Percentiles rank a stretch among this genome's conserved stretches.
These are phyloP conservation scores for Psylliodes chrysocephalus DNA, from an alignment of 2,888 invertebrate genomes.

Conservation along the genomic window DNA sequence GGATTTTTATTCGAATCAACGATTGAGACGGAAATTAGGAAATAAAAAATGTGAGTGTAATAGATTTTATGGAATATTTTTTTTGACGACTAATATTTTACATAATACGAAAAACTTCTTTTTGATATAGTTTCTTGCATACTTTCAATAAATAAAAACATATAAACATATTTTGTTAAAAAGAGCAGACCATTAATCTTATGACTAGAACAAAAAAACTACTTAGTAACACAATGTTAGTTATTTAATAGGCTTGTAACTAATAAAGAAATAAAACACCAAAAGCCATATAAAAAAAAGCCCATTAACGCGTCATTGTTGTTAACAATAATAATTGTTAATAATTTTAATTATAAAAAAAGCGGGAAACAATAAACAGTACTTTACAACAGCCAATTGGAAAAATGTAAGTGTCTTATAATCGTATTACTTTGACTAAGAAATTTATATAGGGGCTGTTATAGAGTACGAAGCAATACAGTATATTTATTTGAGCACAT, in stretches of 20 bases:
- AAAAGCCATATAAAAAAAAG: conserved; percentile 1
- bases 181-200: too few species aligned
- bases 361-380: background rate
- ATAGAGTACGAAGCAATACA: conserved; percentile 13
- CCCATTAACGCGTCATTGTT: background rate
- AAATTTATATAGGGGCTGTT: conserved; percentile 20
- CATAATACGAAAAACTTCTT: background rate
- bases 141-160: too few species aligned
- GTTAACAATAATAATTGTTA: background rate
- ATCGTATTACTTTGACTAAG: too few species aligned
- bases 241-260: background rate
- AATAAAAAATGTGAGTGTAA: too few species aligned
- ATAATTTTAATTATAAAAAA: background rate
- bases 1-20: background rate
- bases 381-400: background rate
- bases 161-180: too few species aligned
- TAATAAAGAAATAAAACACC: conserved; percentile 4
- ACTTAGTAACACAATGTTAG: background rate
- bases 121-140: too few species aligned
- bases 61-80: too few species aligned
- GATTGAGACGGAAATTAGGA: too few species aligned
- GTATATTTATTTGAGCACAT: conserved; percentile 10
- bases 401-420: too few species aligned
- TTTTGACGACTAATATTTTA: too few species aligned
- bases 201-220: background rate